These are phyloP conservation scores for Xyrauchen texanus DNA, from an alignment of 2,113 vertebrate species.

Conservation along the genomic window DNA sequence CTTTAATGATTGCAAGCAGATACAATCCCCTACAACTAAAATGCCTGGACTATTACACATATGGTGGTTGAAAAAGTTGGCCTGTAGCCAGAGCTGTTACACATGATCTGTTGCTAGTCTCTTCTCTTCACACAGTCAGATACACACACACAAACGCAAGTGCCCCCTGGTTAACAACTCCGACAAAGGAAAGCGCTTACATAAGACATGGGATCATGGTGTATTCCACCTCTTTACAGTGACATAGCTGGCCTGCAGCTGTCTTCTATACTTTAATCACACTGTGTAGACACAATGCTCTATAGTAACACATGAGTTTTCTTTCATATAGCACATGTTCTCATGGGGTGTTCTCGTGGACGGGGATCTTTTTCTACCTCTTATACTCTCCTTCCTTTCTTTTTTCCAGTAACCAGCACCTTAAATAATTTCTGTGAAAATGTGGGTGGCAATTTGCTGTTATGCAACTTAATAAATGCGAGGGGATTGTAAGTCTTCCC, in stretches of 20 bases:
- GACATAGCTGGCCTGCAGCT: slow-evolving; percentile 41
- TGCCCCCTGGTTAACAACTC: slow-evolving; percentile 21
- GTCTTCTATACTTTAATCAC: slow-evolving; percentile 25
- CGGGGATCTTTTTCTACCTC: slow-evolving; percentile 3
- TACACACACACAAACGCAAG: slow-evolving; percentile 38
- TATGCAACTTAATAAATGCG: slow-evolving; percentile 44
- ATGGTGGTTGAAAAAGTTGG: slow-evolving; percentile 48
- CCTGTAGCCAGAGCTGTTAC: slow-evolving; percentile 38
- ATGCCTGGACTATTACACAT: slow-evolving; percentile 49
- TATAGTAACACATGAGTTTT: slow-evolving; percentile 42
- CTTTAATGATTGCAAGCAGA: slow-evolving; percentile 22
- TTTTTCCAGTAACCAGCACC: slow-evolving; percentile 31
- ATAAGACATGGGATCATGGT: slow-evolving; percentile 20
- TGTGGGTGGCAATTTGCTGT: slow-evolving; percentile 1
- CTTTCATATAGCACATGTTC: slow-evolving; percentile 39
- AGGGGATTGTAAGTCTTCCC: slow-evolving; percentile 6
- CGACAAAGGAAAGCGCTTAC: slow-evolving; percentile 45
- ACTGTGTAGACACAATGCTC: slow-evolving; percentile 32
- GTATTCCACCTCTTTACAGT: slow-evolving; percentile 18
- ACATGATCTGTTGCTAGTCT: slow-evolving; percentile 23
- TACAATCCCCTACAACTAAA: slow-evolving; percentile 31
- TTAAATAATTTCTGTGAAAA: slow-evolving; percentile 41
- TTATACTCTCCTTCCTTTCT: neutral
- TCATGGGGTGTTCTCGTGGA: neutral
- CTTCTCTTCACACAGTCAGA: slow-evolving; percentile 30